phyloP scores from a whole-genome alignment of 2,888 invertebrate genomes.

The Drosophila conformis region DNA sequence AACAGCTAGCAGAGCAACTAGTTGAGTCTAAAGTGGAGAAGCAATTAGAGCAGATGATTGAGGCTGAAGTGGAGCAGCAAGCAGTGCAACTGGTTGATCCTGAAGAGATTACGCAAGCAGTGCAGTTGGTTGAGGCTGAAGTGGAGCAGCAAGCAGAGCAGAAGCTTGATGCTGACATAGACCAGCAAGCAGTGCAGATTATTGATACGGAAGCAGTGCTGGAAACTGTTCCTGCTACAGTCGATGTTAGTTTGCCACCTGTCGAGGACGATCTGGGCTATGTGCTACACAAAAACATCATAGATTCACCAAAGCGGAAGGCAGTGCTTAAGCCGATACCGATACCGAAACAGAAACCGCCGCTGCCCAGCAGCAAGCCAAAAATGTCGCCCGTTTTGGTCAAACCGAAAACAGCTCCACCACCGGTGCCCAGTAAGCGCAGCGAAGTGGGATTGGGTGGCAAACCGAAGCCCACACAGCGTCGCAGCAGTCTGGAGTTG shows the following conservation, averaged over 20 bases:
- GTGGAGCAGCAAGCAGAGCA: neutral
- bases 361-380: slow-evolving; percentile 65
- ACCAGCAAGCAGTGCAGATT: neutral
- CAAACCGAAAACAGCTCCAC: slow-evolving; percentile 68
- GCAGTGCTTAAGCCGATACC: slow-evolving; percentile 12
- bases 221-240: neutral
- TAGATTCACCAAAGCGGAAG: slow-evolving; percentile 41
- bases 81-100: neutral
- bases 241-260: slow-evolving; percentile 1
- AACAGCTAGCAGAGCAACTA: slow-evolving; percentile 2
- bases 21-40: neutral
- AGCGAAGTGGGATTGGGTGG: slow-evolving; percentile 43
- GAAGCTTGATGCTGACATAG: neutral
- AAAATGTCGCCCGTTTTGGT: slow-evolving; percentile 41
- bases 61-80: neutral
- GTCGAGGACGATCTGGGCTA: slow-evolving; percentile 72
- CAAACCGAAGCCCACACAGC: slow-evolving; percentile 70
- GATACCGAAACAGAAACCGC: slow-evolving; percentile 47
- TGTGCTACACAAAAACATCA: slow-evolving; percentile 80
- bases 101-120: neutral
- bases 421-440: slow-evolving; percentile 78
- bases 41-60: neutral
- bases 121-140: neutral
- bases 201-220: neutral
- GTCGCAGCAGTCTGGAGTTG: slow-evolving; percentile 63